Base-by-base conservation (phyloP, 2,113 vertebrate species). In the Canis aureus region DNA sequence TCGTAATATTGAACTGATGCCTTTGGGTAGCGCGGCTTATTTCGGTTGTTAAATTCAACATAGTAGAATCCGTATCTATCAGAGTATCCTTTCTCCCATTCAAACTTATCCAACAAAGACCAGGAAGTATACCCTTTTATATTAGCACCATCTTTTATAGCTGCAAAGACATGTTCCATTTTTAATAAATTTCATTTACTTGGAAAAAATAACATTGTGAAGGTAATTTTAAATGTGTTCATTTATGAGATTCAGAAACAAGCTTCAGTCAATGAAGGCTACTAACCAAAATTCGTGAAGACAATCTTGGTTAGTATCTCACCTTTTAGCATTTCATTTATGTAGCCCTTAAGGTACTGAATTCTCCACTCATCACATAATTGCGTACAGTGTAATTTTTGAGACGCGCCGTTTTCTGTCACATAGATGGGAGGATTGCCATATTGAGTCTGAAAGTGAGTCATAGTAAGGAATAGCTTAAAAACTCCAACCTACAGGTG, bases 311-410 rank as follows among this genome's bases (percentile, higher is more conserved):
- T 78, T 62, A 51, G 12, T 67, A 25, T 49, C 97, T 99, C 89
- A 99, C 99, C 99, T 99, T 99, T 99, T 19, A 99, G 98, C 98
- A 99, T 99, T 98, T 99, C 99, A 29, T 99, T 99, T 98, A 99
- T 99, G 95, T 99, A 99, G 96, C 99, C 99, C 98, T 98, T 99
- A 79, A 98, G 99, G 96, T 99, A 99, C 51, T 99, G 99, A 95
- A 99, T 99, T 97, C 99, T 99, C 99, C 99, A 99, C 27, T 99
- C 98, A 3, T 99, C 99, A 98, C 99, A 99, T 89, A 99, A 98
- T 60, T 99, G 99, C 38, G 99, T 98, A 94, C 99, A 99, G 66
- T 97, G 95, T 91, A 96, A 95, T 97, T 99, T 99, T 97, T 99
- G 99, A 89, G 99, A 99, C 11, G 99, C 98, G 73, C 99, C 99